phyloP scores from a whole-genome alignment of 2,797 vertebrate genomes.

The Apogon talboti region DNA sequence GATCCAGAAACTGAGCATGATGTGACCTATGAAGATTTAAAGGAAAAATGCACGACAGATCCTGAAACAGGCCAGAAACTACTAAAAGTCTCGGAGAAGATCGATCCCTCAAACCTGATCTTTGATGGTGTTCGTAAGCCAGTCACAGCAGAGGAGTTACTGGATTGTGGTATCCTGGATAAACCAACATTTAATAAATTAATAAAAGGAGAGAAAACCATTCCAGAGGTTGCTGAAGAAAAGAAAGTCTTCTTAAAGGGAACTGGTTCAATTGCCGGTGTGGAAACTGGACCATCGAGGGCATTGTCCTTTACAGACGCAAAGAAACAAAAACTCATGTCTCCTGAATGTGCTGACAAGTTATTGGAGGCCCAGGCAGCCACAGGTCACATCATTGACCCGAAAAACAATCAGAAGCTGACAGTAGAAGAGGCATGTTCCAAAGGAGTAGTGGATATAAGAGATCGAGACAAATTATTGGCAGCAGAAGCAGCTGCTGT shows the following conservation, averaged over 20 bases:
- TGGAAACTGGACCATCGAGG: constrained; percentile 65
- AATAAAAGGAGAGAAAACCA: constrained; percentile 85
- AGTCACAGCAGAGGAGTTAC: constrained; percentile 88
- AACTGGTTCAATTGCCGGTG: constrained; percentile 88
- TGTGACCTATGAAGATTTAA: constrained; percentile 87
- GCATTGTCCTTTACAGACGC: not conserved
- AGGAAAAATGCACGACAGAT: constrained; percentile 86
- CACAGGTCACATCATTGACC: constrained; percentile 92
- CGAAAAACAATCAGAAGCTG: constrained; percentile 85
- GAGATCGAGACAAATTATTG: constrained; percentile 87
- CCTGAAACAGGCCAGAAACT: constrained; percentile 72
- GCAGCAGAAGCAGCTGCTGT: constrained; percentile 91
- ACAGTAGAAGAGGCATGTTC: constrained; percentile 89
- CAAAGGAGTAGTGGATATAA: constrained; percentile 88
- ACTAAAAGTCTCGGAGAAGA: constrained; percentile 65
- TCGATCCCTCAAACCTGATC: constrained; percentile 67
- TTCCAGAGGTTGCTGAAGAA: constrained; percentile 85
- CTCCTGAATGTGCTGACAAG: constrained; percentile 85
- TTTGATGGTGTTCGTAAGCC: constrained; percentile 92
- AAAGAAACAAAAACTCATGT: constrained; percentile 86
- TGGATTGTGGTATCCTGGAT: constrained; percentile 89
- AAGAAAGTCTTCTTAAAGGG: constrained; percentile 88
- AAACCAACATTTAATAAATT: constrained; percentile 86
- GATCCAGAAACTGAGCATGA: constrained; percentile 87
- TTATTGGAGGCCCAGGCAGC: constrained; percentile 94